Base-by-base conservation (phyloP, 2,113 vertebrate genomes). In the Takifugu bimaculatus region DNA sequence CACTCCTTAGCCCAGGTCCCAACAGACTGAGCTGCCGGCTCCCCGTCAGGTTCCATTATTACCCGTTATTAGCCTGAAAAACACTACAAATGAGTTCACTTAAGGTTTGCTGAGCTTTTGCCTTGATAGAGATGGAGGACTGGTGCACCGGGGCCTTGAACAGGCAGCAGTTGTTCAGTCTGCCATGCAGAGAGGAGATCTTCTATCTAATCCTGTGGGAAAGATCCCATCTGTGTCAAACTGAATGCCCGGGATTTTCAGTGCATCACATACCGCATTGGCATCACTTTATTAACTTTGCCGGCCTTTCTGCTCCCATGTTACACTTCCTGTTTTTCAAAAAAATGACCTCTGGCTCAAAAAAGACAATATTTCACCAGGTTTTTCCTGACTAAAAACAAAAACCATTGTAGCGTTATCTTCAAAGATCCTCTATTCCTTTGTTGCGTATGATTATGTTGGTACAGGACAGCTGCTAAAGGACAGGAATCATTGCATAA, bases 191-290 rank as follows among this genome's bases (percentile, higher is more conserved):
- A 75, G 77, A 78, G 74, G 77, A 72, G 57, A 45, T 64, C 55
- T 84, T 81, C 76, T 64, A 65, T 85, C 75, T 76, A 72, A 76
- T 83, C 80, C 74, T 69, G 57, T 32, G 81, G 83, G 79, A 84
- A 62, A 68, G 79, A 78, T 81, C 78, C 60, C 70, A 79, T 81
- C 81, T 81, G 81, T 73, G 72, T 64, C 42, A 68, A 75, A 71
- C 70, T 59, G 60, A 73, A 70, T 61, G 64, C 80, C 26, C 54
- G 69, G 68, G 75, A 80, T 70, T 61, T 69, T 69, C 70, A 55
- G 50, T 3, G 39, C 78, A 75, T 77, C 78, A 79, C 72, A 77
- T 81, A 78, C 74, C 72, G 77, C 68, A 75, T 81, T 77, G 81
- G 65, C 70, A 65, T 73, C 72, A 77, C 73, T 79, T 74, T 83